These are phyloP conservation scores for Ascidia mentula DNA, from an alignment of 23 tunicate species.

Conservation along the genomic window DNA sequence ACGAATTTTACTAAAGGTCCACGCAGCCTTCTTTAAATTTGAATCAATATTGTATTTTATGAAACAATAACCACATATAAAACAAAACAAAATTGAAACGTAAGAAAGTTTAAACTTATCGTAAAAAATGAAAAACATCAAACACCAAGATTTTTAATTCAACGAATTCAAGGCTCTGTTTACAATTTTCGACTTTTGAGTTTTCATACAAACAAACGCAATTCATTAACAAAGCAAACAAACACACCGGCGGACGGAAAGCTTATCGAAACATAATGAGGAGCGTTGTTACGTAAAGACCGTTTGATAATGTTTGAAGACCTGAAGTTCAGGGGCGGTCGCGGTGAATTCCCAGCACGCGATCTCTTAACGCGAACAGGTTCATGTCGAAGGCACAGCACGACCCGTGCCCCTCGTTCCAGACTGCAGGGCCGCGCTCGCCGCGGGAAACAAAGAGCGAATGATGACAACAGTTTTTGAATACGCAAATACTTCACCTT, in stretches of 20 bases:
- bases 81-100: too few species aligned
- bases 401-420: not conserved
- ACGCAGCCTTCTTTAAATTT: too few species aligned
- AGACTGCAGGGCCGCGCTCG: conserved; percentile 2
- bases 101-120: too few species aligned
- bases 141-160: too few species aligned
- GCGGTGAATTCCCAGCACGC: conserved; percentile 9
- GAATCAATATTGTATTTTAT: too few species aligned
- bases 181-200: too few species aligned
- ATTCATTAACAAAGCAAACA: not conserved
- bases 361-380: not conserved
- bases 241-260: not conserved
- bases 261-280: not conserved
- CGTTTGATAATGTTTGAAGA: not conserved
- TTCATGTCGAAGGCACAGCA: not conserved
- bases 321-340: not conserved
- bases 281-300: not conserved
- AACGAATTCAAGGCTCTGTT: too few species aligned
- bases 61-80: too few species aligned
- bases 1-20: too few species aligned
- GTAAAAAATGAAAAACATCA: too few species aligned
- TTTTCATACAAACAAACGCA: too few species aligned
- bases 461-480: not conserved
- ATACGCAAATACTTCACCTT: not conserved
- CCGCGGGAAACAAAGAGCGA: not conserved